Evolutionary conservation across 1,140 invertebrate genomes (phyloP), one percentile per base, ranked within the genome.

Genomic region (Homalodisca vitripennis): DNA sequence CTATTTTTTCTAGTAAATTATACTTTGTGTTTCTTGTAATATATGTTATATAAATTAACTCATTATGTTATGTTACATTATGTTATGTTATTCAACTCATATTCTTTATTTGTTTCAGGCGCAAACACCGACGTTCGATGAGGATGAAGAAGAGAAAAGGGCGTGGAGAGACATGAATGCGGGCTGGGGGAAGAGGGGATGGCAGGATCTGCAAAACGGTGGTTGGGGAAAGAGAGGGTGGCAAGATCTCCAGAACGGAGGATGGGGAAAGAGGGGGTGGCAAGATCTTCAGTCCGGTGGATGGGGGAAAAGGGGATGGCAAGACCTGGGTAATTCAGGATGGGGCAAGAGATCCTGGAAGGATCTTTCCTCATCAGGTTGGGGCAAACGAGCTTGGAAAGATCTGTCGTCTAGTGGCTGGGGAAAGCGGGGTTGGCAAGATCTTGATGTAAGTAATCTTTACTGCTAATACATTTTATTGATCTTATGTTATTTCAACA

Each of bases 211-310:
- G 17, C 71, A 67, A 2, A 67, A 68, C 1, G 68, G 71, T 17
- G 74, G 75, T 13, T 76, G 75, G 75, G 75, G 74, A 20, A 77
- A 77, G 67, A 30, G 75, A 60, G 71, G 72, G 3, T 77, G 76
- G 76, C 70, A 74, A 27, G 74, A 77, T 46, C 47, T 75, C 10
- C 72, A 71, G 13, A 63, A 67, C 0, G 60, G 71, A 12, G 75
- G 73, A 10, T 75, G 74, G 72, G 75, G 73, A 24, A 76, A 77
- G 66, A 48, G 76, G 34, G 70, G 67, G n/a, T 77, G 75, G 75
- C 67, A 74, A 24, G 73, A 77, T 47, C 51, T 77, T 6, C 71
- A 57, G 1, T 67, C 68, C 1, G 68, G 73, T 22, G 75, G 75
- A 20, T 77, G 75, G 75, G 76, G 75, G 3, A 77, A 77, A 62